phyloP scores from a whole-genome alignment of 2,797 vertebrate species.

The Onychomys torridus region DNA sequence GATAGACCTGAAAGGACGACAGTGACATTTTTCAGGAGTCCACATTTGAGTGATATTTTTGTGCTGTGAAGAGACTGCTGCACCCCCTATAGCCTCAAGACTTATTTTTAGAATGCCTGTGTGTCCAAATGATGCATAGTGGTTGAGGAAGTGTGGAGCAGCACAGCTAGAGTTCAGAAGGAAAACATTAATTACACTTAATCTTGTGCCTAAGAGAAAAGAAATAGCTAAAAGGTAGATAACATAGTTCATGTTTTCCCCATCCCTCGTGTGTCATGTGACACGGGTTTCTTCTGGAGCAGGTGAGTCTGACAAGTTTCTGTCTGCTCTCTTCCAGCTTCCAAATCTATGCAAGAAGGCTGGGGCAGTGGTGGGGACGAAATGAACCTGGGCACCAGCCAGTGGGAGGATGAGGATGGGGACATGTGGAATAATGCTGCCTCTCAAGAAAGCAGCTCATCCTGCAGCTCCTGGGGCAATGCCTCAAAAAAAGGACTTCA shows the following conservation, averaged over 20 bases:
- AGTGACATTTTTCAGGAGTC: background rate
- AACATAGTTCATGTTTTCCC: background rate
- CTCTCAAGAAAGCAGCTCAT: slow-evolving; percentile 95
- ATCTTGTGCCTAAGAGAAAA: background rate
- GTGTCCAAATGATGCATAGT: background rate
- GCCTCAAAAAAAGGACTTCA: slow-evolving; percentile 94
- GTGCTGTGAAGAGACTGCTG: background rate
- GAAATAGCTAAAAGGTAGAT: background rate
- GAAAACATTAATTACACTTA: too few species aligned
- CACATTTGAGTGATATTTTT: background rate
- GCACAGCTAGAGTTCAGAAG: background rate
- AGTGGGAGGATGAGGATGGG: slow-evolving; percentile 97
- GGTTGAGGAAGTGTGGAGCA: background rate
- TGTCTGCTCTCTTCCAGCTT: slow-evolving; percentile 88
- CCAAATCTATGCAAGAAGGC: slow-evolving; percentile 99
- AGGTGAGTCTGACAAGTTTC: background rate
- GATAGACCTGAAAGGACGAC: background rate
- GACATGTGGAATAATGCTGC: slow-evolving; percentile 97
- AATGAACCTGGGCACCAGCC: slow-evolving; percentile 91
- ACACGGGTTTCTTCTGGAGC: background rate
- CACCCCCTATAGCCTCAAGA: background rate
- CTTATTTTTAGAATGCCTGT: background rate
- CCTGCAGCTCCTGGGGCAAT: slow-evolving; percentile 97
- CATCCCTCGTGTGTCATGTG: accelerated
- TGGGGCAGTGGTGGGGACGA: slow-evolving; percentile 97